phyloP scores from a whole-genome alignment of 2,797 vertebrate genomes.

The Caiman crocodilus region DNA sequence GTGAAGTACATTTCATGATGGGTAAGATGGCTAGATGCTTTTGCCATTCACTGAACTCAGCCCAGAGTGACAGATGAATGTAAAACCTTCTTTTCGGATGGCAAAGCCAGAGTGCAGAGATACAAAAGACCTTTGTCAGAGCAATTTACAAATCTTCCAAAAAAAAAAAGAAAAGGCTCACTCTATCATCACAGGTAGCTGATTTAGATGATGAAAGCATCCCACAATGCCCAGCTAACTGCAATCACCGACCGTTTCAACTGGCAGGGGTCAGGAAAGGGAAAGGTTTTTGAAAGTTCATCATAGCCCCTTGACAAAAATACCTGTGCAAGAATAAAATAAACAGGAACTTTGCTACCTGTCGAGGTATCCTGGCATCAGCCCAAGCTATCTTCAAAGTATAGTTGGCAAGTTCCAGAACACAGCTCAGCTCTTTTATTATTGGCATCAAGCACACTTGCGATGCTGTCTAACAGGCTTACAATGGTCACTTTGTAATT shows the following conservation, averaged over 20 bases:
- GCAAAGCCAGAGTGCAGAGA: slow-evolving; percentile 52
- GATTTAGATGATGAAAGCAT: slow-evolving; percentile 62
- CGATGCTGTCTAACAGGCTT: neutral
- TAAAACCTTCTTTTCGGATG: slow-evolving; percentile 70
- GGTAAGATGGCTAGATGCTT: slow-evolving; percentile 69
- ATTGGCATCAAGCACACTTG: neutral
- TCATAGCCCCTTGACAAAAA: slow-evolving; percentile 40
- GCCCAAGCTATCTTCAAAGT: neutral
- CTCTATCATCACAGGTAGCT: slow-evolving; percentile 46
- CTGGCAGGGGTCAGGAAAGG: slow-evolving; percentile 41
- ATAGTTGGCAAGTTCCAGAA: neutral
- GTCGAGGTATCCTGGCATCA: slow-evolving; percentile 2
- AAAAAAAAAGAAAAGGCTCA: neutral
- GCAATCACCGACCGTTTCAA: slow-evolving; percentile 40
- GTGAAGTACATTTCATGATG: slow-evolving; percentile 67
- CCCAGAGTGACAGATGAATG: slow-evolving; percentile 55
- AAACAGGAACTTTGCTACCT: slow-evolving; percentile 45
- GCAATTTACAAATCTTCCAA: slow-evolving; percentile 39
- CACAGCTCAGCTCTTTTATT: neutral
- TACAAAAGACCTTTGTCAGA: slow-evolving; percentile 63
- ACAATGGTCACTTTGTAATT: neutral
- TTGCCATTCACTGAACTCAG: slow-evolving; percentile 62
- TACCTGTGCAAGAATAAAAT: slow-evolving; percentile 19
- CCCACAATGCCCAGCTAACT: slow-evolving; percentile 56
- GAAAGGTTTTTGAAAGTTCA: slow-evolving; percentile 31